phyloP scores from a whole-genome alignment of 2,113 vertebrate species.

The Ceratotherium simum region DNA sequence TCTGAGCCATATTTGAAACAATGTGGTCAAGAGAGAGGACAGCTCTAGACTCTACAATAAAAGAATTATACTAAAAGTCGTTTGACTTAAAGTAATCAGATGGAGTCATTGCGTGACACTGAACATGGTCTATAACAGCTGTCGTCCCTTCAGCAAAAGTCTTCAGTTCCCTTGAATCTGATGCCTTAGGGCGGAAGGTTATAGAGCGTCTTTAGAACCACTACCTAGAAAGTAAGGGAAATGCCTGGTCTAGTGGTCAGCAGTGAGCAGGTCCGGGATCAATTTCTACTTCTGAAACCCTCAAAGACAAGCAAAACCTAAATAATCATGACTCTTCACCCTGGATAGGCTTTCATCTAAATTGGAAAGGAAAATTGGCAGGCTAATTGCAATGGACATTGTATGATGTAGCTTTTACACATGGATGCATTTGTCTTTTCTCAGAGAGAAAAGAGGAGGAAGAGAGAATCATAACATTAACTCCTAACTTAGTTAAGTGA shows the following conservation, averaged over 20 bases:
- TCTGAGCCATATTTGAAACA: background rate
- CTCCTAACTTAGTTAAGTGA: background rate
- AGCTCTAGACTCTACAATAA: background rate
- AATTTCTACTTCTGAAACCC: background rate
- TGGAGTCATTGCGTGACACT: background rate
- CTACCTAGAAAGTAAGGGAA: background rate
- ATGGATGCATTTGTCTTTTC: background rate
- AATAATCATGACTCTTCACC: background rate
- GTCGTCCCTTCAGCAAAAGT: background rate
- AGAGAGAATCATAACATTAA: background rate
- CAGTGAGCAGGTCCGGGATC: slow-evolving; percentile 11
- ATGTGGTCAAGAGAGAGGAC: background rate
- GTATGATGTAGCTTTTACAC: background rate
- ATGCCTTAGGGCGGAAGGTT: background rate
- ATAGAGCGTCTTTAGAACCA: background rate
- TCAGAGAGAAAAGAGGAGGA: background rate
- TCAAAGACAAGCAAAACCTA: background rate
- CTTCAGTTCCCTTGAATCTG: background rate
- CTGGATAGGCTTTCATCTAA: background rate
- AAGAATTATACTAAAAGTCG: background rate
- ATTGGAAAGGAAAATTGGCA: slow-evolving; percentile 22
- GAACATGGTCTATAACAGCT: background rate
- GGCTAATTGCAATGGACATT: background rate
- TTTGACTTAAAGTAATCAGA: background rate
- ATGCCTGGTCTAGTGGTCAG: background rate